Conservation (phyloP, 2,888 invertebrate species). For the Acholoe squamosa region DNA sequence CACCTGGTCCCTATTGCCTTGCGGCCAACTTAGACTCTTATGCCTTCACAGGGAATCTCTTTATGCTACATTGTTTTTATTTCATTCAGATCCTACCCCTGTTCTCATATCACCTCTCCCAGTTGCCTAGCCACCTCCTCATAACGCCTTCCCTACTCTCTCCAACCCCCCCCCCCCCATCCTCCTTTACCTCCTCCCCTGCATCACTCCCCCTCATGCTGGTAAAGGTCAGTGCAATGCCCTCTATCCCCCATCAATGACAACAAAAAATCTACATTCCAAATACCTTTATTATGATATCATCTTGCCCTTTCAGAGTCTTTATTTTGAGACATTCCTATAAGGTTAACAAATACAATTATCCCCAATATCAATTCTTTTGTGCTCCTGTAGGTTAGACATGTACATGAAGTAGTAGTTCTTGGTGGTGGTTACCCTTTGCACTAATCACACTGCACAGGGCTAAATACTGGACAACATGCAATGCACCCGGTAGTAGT, state of each 20-base stretch:
- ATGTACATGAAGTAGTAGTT: too few species aligned
- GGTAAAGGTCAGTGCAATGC: not conserved
- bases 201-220: not conserved
- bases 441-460: too few species aligned
- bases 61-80: not conserved
- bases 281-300: not conserved
- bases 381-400: too few species aligned
- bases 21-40: too few species aligned
- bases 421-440: too few species aligned
- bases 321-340: not conserved
- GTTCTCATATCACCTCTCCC: not conserved
- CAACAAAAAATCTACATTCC: not conserved
- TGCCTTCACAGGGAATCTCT: not conserved
- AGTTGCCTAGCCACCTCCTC: too few species aligned
- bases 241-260: slow-evolving; percentile 5
- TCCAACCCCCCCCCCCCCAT: not conserved
- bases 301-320: not conserved
- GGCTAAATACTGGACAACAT: too few species aligned
- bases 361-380: too few species aligned
- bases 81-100: not conserved
- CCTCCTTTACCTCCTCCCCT: not conserved
- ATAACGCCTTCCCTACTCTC: not conserved
- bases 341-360: too few species aligned
- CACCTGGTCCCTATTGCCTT: not conserved
- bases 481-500: too few species aligned